A percentile compares a stretch with the other conserved stretches of the same genome.
phyloP scores from a whole-genome alignment of 2,797 vertebrate species.

The Centroberyx gerrardi region DNA sequence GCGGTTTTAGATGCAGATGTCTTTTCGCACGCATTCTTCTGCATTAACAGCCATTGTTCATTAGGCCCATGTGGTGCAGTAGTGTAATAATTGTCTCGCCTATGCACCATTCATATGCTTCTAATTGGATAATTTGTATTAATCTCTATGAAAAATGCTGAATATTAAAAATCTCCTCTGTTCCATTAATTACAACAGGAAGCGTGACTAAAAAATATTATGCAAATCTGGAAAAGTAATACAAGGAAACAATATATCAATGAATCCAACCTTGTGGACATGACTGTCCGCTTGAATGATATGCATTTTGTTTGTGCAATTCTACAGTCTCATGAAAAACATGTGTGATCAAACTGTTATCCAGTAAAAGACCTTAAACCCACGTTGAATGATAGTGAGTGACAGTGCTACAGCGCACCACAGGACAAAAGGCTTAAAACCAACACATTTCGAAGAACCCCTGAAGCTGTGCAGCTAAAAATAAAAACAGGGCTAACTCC shows the following conservation, averaged over 20 bases:
- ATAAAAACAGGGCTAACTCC: constrained; percentile 82
- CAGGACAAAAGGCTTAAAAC: constrained; percentile 64
- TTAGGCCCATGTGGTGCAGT: constrained; percentile 45
- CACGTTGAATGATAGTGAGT: constrained; percentile 55
- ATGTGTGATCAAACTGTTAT: background rate
- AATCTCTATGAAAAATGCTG: constrained; percentile 49
- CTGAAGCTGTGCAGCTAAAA: constrained; percentile 81
- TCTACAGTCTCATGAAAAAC: background rate
- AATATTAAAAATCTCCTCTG: constrained; percentile 39
- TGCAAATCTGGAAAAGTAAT: constrained; percentile 14
- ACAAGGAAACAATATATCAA: background rate
- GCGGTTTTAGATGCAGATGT: constrained; percentile 42
- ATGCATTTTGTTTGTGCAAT: background rate
- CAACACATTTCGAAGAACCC: constrained; percentile 72
- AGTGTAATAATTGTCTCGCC: constrained; percentile 42
- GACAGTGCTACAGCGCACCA: constrained; percentile 50
- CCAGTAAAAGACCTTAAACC: constrained; percentile 7
- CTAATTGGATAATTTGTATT: constrained; percentile 67
- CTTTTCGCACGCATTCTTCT: constrained; percentile 30
- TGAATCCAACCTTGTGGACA: background rate
- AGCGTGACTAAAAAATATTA: constrained; percentile 6
- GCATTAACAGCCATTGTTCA: constrained; percentile 57
- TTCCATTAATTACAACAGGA: constrained; percentile 44
- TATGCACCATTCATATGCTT: constrained; percentile 45
- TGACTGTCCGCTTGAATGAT: background rate